phyloP scores from a whole-genome alignment of 2,113 vertebrate genomes.

The Myanophis thanlyinensis region DNA sequence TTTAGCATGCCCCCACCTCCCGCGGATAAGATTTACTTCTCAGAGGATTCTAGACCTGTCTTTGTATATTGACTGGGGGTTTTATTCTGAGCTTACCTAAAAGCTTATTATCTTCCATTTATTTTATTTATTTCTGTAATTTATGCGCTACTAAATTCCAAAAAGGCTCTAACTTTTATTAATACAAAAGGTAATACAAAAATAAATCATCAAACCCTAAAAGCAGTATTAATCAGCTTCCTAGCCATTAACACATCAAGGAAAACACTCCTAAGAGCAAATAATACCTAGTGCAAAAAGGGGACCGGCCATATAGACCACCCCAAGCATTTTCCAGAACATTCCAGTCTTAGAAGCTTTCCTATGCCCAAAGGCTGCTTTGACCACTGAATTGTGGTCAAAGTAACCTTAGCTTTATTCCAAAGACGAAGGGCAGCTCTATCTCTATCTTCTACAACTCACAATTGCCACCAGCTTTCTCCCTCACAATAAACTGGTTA shows the following conservation, averaged over 20 bases:
- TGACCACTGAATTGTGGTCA: not conserved
- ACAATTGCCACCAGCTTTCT: not conserved
- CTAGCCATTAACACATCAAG: not conserved
- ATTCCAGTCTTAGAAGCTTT: not conserved
- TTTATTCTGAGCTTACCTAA: not conserved
- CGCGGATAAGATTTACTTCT: not conserved
- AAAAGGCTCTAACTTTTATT: not conserved
- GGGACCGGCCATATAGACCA: not conserved
- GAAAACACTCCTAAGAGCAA: not conserved
- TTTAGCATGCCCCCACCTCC: too few relatives aligned
- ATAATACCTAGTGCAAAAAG: not conserved
- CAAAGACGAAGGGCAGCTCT: not conserved
- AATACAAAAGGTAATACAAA: not conserved
- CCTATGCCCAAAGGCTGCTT: not conserved
- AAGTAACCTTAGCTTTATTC: not conserved
- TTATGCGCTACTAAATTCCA: not conserved
- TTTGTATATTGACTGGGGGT: not conserved
- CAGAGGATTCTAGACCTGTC: not conserved
- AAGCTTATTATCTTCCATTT: not conserved
- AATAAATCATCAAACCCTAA: not conserved
- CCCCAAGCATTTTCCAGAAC: not conserved
- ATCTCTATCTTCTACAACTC: not conserved
- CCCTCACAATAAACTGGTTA: not conserved
- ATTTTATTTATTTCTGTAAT: not conserved
- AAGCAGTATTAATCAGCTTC: not conserved